A percentile compares a stretch with the other conserved stretches of the same genome.
phyloP scores from a whole-genome alignment of 2,113 vertebrate genomes.

The Rhombomys opimus region DNA sequence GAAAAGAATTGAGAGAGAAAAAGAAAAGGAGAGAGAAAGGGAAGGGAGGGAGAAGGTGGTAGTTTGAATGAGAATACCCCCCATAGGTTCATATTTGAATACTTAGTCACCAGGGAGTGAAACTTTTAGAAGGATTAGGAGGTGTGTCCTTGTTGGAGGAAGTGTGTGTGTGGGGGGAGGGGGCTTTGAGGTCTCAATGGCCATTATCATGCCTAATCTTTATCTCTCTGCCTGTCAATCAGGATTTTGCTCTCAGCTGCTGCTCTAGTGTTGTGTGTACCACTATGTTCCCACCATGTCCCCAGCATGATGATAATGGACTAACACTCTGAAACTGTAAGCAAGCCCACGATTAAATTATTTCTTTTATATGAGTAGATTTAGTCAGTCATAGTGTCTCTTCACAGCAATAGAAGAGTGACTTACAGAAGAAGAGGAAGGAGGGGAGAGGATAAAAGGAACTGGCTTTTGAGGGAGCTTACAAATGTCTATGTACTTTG shows the following conservation, averaged over 20 bases:
- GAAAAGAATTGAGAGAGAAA: too few species aligned
- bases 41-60: neutral
- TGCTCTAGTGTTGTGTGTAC: neutral
- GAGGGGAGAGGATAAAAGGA: neutral
- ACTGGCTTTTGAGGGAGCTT: neutral
- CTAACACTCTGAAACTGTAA: neutral
- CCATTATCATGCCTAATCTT: neutral
- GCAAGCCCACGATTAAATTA: neutral
- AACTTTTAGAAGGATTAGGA: neutral
- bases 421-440: neutral
- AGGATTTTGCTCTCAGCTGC: neutral
- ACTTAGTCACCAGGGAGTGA: neutral
- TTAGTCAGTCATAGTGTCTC: neutral
- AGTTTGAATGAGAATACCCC: too few species aligned
- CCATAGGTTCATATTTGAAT: neutral
- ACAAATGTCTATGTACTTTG: neutral
- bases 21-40: too few species aligned
- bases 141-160: neutral
- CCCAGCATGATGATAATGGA: neutral
- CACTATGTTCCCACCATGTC: neutral
- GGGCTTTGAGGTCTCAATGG: neutral
- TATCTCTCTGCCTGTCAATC: neutral
- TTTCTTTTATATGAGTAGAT: neutral
- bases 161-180: too few species aligned
- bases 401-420: neutral